phyloP scores from a whole-genome alignment of 1,140 invertebrate species.

The Neodiprion fabricii region DNA sequence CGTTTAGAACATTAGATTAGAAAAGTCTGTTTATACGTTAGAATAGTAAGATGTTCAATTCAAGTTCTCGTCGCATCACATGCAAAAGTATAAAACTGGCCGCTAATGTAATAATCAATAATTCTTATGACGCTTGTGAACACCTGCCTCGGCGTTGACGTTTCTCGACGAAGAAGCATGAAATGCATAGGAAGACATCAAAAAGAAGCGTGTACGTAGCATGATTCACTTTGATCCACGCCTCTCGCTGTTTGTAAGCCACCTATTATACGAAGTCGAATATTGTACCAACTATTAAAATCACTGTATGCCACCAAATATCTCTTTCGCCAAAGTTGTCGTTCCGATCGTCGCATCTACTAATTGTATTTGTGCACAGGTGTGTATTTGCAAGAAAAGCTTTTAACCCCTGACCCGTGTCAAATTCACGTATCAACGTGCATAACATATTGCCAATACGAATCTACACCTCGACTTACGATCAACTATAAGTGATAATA shows the following conservation, averaged over 20 bases:
- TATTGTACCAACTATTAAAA: neutral
- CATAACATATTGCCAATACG: no score
- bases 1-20: no score
- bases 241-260: neutral
- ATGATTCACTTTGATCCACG: no score
- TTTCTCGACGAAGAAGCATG: slow-evolving; percentile 19
- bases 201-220: slow-evolving; percentile 26
- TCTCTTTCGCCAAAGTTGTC: neutral
- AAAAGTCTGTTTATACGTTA: neutral
- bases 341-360: neutral
- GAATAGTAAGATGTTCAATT: neutral
- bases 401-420: neutral
- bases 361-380: neutral
- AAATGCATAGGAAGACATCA: slow-evolving; percentile 30
- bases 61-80: neutral
- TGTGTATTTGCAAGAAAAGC: slow-evolving; percentile 9
- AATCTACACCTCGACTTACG: no score
- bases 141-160: slow-evolving; percentile 2
- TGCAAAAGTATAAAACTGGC: neutral
- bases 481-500: no score
- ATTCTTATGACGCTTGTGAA: slow-evolving; percentile 1
- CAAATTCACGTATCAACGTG: no score
- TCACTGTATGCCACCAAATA: neutral
- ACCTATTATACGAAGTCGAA: neutral
- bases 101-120: slow-evolving; percentile 2